Percentiles rank a stretch among this genome's conserved stretches.
phyloP scores from a whole-genome alignment of 1,140 invertebrate genomes.

The Spodoptera litura region DNA sequence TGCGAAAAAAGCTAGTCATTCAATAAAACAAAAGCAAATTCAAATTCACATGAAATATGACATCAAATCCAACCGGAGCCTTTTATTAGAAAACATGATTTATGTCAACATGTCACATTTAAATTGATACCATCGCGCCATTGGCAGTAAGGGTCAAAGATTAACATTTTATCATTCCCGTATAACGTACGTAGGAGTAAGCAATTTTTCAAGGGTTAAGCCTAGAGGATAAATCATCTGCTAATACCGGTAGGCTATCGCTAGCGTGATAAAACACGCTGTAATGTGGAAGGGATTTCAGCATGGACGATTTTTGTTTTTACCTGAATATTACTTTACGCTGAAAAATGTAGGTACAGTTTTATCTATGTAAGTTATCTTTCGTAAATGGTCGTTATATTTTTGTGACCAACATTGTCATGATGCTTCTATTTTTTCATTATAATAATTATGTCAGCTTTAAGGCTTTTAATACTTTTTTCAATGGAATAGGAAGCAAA shows the following conservation, averaged over 20 bases:
- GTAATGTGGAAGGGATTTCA: slow-evolving; percentile 30
- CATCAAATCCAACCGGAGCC: neutral
- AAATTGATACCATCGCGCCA: slow-evolving; percentile 26
- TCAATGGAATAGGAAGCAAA: no score
- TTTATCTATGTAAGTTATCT: no score
- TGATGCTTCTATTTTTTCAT: no score
- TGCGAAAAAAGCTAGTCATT: neutral
- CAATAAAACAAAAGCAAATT: neutral
- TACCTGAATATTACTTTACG: neutral
- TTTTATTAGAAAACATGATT: slow-evolving; percentile 9
- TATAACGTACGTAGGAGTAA: slow-evolving; percentile 12
- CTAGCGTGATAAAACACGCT: slow-evolving; percentile 34
- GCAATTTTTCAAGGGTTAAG: slow-evolving; percentile 43
- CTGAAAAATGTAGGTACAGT: neutral
- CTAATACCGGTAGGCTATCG: slow-evolving; percentile 34
- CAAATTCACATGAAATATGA: neutral
- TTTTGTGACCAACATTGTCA: no score
- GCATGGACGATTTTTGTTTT: neutral
- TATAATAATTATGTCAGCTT: no score
- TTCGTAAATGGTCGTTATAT: no score
- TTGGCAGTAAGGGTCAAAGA: slow-evolving; percentile 21
- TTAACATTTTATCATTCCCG: slow-evolving; percentile 39
- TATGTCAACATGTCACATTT: slow-evolving; percentile 1
- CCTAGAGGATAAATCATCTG: slow-evolving; percentile 34
- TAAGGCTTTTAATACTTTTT: no score